Evolutionary conservation across 2,888 invertebrate genomes (phyloP), one percentile per base, ranked within the genome.

Genomic region (Argyra leucocephala): DNA sequence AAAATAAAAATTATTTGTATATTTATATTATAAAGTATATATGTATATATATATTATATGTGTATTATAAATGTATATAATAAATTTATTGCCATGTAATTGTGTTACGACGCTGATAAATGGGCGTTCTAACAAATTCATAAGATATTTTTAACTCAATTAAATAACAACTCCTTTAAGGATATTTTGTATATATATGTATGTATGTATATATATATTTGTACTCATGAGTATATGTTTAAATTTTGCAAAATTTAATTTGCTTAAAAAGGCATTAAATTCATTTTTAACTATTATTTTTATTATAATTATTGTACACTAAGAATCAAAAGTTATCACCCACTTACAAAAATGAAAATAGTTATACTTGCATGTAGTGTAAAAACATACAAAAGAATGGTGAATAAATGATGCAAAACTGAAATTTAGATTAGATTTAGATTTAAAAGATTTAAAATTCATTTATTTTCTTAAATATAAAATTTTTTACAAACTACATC

Each of bases 51-150:
- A 48, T 48, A 48, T 48, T 5, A 48, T 3, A 48, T 48, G 12
- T 48, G 18, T 48, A n/a, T n/a, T 18, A 48, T 48, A 48, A 18
- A 48, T 31, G 5, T 31, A 31, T 31, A 31, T 7, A 48, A 48
- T 15, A 48, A 69, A 70, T 70, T 70, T 70, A 70, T 70, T 69
- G 69, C 68, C 65, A 67, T 69, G 69, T 70, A 69, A 70, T 70
- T 69, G 70, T 67, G 66, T 68, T 65, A 68, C 69, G 70, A 70
- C 70, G 70, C 69, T 70, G 70, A 70, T 68, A 70, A 70, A 70
- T 70, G 70, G 69, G 67, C 68, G 68, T 69, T 70, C 69, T 48
- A 48, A 48, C 48, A 48, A 48, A 48, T 48, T 48, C 48, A 48
- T 48, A 48, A 48, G 48, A 67, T 66, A 67, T 66, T 67, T 67